Conservation (phyloP, 2,113 vertebrate species). For the Empidonax alnorum region DNA sequence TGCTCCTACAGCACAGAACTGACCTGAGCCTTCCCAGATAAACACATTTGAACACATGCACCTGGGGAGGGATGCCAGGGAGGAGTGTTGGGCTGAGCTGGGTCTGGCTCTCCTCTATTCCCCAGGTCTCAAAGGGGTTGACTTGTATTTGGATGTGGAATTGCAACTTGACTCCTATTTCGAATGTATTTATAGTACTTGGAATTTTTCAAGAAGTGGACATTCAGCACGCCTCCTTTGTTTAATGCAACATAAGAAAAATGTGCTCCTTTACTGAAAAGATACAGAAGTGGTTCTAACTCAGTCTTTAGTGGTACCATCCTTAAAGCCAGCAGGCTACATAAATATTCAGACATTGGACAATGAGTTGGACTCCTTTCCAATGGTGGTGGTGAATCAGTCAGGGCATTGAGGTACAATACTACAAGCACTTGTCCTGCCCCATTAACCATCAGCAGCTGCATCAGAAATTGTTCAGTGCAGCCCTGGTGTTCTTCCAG, state of each 20-base stretch:
- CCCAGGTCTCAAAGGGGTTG: neutral
- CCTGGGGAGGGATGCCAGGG: neutral
- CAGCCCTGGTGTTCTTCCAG: neutral
- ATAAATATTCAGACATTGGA: neutral
- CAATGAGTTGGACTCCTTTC: neutral
- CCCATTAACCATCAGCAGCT: neutral
- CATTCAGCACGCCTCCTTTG: neutral
- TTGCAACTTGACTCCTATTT: constrained; percentile 26
- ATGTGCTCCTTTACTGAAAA: neutral
- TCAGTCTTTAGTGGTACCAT: neutral
- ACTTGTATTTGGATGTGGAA: constrained; percentile 21
- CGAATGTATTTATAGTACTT: neutral
- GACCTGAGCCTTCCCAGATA: constrained; percentile 6
- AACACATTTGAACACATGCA: neutral
- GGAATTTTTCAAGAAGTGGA: neutral
- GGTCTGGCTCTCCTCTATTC: neutral
- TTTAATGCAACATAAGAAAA: neutral
- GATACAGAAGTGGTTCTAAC: neutral
- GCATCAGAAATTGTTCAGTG: neutral
- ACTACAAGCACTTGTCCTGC: neutral
- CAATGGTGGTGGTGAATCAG: neutral
- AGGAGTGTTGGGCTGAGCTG: neutral
- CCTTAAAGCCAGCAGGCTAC: neutral
- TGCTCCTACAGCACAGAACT: constrained; percentile 36
- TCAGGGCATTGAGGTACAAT: neutral